phyloP scores from a whole-genome alignment of 2,797 vertebrate genomes.

The Pogoniulus pusillus region DNA sequence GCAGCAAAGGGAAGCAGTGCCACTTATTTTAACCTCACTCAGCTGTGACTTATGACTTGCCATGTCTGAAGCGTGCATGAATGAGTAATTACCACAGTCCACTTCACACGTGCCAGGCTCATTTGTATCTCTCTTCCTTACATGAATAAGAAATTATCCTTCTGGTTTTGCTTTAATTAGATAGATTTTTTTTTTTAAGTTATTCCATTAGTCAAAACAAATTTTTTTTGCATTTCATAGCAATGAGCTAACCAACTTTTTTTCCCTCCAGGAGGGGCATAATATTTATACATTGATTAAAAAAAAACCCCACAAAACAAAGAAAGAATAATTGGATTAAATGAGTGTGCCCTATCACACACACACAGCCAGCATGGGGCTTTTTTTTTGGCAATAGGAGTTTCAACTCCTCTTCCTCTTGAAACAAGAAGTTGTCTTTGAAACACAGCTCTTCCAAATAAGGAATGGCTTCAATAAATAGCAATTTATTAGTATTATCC shows the following conservation, averaged over 20 bases:
- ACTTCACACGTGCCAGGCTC: neutral
- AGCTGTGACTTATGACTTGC: neutral
- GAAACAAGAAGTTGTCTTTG: slow-evolving; percentile 10
- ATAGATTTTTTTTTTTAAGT: neutral
- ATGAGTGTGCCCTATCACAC: neutral
- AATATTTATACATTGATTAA: neutral
- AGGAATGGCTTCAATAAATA: slow-evolving; percentile 18
- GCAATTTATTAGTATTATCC: neutral
- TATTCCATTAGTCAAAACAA: neutral
- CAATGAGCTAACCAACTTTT: neutral
- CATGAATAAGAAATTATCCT: neutral
- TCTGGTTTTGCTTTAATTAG: neutral
- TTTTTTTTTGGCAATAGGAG: neutral
- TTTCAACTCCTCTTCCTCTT: neutral
- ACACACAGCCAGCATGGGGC: neutral
- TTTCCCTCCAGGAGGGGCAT: too few relatives aligned
- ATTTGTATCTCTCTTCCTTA: neutral
- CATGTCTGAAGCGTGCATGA: neutral
- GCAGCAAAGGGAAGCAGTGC: neutral
- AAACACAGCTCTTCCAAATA: neutral
- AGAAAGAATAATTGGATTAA: neutral
- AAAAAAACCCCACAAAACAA: neutral
- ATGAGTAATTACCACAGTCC: neutral
- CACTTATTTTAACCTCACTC: neutral
- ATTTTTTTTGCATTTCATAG: neutral